These are phyloP conservation scores for Dissostichus mawsoni DNA, from an alignment of 2,113 vertebrate genomes.

Conservation along the genomic window DNA sequence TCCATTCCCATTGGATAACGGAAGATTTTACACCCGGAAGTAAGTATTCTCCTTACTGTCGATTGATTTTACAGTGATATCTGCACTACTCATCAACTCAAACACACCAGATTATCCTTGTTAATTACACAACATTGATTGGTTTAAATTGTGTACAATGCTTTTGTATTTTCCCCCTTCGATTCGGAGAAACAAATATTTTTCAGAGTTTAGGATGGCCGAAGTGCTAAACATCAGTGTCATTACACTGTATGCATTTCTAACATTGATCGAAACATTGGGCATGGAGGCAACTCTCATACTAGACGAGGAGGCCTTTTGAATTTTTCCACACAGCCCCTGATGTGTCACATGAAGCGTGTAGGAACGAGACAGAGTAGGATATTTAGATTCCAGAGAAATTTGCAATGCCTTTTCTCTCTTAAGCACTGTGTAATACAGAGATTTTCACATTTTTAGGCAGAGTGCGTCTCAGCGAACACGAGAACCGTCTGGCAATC, in stretches of 20 bases:
- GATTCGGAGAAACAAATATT: too few species aligned
- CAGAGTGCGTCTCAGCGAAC: conserved; percentile 20
- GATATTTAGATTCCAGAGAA: conserved; percentile 12
- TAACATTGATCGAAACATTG: not conserved
- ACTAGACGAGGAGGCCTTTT: conserved; percentile 20
- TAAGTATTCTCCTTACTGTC: too few species aligned
- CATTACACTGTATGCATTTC: conserved; percentile 16
- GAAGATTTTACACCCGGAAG: too few species aligned
- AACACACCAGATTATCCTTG: too few species aligned
- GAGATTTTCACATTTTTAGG: conserved; percentile 29
- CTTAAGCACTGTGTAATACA: conserved; percentile 14
- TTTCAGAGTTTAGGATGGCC: too few species aligned
- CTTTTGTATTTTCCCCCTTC: too few species aligned
- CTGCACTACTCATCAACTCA: too few species aligned
- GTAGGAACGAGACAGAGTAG: conserved; percentile 9
- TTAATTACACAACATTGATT: too few species aligned
- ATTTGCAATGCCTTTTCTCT: conserved; percentile 12
- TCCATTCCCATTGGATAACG: too few species aligned
- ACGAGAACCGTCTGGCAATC: conserved; percentile 30
- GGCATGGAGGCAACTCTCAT: conserved; percentile 8
- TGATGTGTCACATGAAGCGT: conserved; percentile 34
- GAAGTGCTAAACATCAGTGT: conserved; percentile 2
- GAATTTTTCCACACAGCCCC: not conserved
- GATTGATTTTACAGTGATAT: too few species aligned
- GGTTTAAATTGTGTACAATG: too few species aligned